A percentile compares a stretch with the other conserved stretches of the same genome.
Evolutionary conservation across 1,140 invertebrate genomes (phyloP).

Genomic region (Delia radicum): DNA sequence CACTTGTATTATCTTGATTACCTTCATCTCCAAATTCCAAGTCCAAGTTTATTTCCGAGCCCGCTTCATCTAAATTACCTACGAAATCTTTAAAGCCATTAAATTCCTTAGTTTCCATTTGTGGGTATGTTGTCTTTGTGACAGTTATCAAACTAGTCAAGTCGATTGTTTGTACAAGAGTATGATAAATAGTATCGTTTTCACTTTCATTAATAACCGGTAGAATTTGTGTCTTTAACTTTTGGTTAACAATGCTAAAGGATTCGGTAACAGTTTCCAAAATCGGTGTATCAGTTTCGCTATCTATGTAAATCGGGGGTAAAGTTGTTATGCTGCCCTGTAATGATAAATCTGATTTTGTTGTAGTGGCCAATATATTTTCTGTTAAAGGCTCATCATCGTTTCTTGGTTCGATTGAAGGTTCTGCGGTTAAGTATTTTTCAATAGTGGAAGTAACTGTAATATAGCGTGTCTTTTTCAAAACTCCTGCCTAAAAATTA

Average conservation of each 20-base stretch:
- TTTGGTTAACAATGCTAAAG: constrained; percentile 83
- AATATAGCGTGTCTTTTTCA: constrained; percentile 83
- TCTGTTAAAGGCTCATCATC: constrained; percentile 76
- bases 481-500: constrained; percentile 71
- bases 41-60: constrained; percentile 80
- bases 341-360: constrained; percentile 69
- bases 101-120: constrained; percentile 73
- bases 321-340: constrained; percentile 78
- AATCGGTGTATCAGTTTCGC: constrained; percentile 74
- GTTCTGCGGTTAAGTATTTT: constrained; percentile 67
- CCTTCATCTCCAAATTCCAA: constrained; percentile 80
- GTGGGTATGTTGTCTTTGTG: constrained; percentile 82
- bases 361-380: constrained; percentile 80
- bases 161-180: constrained; percentile 84
- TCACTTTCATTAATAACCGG: constrained; percentile 70
- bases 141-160: constrained; percentile 82
- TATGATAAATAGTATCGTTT: constrained; percentile 72
- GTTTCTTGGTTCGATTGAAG: constrained; percentile 57
- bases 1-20: constrained; percentile 65
- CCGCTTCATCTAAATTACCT: constrained; percentile 81
- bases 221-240: constrained; percentile 83
- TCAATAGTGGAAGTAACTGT: constrained; percentile 81
- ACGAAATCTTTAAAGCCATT: constrained; percentile 69
- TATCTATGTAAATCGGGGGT: constrained; percentile 73
- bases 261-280: constrained; percentile 87